Evolutionary conservation across 2,113 vertebrate species (phyloP).

Genomic region (Leptobrachium leishanense): DNA sequence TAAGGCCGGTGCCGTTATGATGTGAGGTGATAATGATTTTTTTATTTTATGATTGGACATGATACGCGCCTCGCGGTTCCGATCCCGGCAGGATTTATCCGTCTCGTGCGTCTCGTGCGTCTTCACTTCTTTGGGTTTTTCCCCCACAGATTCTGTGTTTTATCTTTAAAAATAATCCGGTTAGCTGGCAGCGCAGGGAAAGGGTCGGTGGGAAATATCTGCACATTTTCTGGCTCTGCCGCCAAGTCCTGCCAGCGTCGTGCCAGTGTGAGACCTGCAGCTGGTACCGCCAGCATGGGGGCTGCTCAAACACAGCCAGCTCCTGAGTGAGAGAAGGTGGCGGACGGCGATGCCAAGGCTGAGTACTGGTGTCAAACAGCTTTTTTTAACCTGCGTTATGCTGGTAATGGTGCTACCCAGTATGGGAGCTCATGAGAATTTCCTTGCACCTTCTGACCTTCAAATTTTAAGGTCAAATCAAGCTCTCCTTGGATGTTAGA

Average conservation of each 20-base stretch:
- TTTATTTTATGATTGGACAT: too few species aligned
- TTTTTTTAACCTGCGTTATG: background rate
- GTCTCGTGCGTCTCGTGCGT: too few species aligned
- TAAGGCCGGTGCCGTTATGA: too few species aligned
- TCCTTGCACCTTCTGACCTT: background rate
- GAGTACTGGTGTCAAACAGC: background rate
- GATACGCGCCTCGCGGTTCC: too few species aligned
- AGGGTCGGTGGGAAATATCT: conserved; percentile 6
- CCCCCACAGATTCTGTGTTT: too few species aligned
- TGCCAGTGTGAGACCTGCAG: background rate
- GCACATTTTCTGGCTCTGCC: background rate
- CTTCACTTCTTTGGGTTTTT: too few species aligned
- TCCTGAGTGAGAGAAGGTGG: background rate
- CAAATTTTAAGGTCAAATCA: background rate
- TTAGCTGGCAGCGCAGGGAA: background rate
- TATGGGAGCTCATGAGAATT: background rate
- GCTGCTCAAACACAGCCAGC: background rate
- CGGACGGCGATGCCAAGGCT: background rate
- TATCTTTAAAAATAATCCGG: background rate
- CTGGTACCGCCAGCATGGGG: conserved; percentile 17
- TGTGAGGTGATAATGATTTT: too few species aligned
- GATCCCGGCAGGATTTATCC: too few species aligned
- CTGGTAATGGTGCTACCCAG: background rate
- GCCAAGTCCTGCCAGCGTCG: background rate
- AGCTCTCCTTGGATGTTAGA: too few species aligned